Base-by-base conservation (phyloP, 2,113 vertebrate genomes). In the Galemys pyrenaicus region DNA sequence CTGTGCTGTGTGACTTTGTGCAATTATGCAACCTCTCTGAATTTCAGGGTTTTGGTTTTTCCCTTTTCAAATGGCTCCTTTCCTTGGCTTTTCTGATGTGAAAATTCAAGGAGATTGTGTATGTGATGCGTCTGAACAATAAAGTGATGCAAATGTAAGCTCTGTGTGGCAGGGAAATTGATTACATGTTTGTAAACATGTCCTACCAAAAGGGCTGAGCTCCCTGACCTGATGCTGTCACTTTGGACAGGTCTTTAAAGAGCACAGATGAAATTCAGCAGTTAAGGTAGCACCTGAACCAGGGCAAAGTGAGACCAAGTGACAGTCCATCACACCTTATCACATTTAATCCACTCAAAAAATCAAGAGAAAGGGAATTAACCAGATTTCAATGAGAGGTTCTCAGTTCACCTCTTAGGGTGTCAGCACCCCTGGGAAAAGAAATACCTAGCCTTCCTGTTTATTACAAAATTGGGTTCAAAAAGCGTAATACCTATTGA, bases 81-180 rank as follows among this genome's bases (percentile, higher is more conserved):
- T 78, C 41, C 24, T 73, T n/a, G 19, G 60, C 60, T 77, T 95
- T 91, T 54, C 37, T 58, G 16, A 24, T 65, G 44, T 91, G 37
- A 93, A 90, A 60, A 54, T 58, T 17, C 15, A 87, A 62, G 35
- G 26, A 65, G 74, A 28, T 0, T 10, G 10, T 2, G 19, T 46
- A 56, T 22, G 8, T 32, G 35, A 67, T 44, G 6, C 60, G 41
- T 68, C 19, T n/a, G 20, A 68, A 54, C 30, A 65, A 51, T 15
- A 71, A 12, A 46, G 1, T 3, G 22, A 58, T 6, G 26, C 20
- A 9, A 3, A 13, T 2, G 9, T 24, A 60, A 65, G 19, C 35
- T 2, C 10, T 16, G 19, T 3, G 2, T 0, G 5, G 41, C 4
- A 41, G 39, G 32, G 75, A 70, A 26, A 41, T 5, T 2, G 68